phyloP scores from a whole-genome alignment of 2,113 vertebrate species.

The Megaptera novaeangliae region DNA sequence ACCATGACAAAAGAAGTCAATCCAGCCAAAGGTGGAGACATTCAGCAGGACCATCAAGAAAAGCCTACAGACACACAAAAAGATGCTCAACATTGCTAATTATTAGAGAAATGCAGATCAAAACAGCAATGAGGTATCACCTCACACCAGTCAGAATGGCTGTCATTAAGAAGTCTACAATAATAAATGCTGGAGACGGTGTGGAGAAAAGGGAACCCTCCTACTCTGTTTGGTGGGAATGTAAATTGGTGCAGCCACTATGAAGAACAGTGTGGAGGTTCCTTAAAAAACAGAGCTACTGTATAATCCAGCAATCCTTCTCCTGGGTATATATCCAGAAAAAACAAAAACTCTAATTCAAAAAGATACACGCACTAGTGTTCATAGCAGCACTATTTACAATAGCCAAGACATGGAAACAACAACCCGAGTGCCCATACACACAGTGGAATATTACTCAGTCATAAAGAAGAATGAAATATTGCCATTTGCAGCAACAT shows the following conservation, averaged over 20 bases:
- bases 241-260: neutral
- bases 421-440: neutral
- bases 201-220: neutral
- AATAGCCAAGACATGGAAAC: neutral
- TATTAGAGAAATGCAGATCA: neutral
- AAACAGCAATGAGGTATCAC: neutral
- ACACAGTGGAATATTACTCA: neutral
- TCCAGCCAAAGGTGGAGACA: neutral
- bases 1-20: neutral
- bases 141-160: neutral
- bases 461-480: neutral
- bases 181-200: neutral
- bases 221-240: neutral
- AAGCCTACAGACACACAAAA: neutral
- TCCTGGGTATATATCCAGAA: neutral
- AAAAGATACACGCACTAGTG: neutral
- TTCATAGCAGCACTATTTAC: neutral
- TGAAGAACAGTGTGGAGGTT: neutral
- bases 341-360: neutral
- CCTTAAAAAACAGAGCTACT: neutral
- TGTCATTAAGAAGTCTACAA: neutral
- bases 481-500: neutral
- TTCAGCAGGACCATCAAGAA: neutral
- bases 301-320: neutral
- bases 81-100: neutral